These are phyloP conservation scores for Teleogryllus occipitalis DNA, from an alignment of 1,140 invertebrate species.

Conservation along the genomic window DNA sequence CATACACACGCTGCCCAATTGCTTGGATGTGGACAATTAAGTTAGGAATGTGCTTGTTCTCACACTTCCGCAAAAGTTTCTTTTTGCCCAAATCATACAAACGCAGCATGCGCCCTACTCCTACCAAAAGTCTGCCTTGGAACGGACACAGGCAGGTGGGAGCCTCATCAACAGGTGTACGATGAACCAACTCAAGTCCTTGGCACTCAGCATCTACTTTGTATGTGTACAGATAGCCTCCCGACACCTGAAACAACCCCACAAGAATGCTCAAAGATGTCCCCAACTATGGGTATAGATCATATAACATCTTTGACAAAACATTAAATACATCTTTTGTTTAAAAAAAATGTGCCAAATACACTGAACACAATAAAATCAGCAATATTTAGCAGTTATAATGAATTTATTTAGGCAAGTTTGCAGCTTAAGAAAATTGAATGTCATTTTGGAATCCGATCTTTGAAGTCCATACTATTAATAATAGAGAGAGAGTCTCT, in stretches of 20 bases:
- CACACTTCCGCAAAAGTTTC: constrained; percentile 94
- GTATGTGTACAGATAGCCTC: constrained; percentile 83
- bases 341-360: too few relatives aligned
- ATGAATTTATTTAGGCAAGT: too few relatives aligned
- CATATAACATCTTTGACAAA: too few relatives aligned
- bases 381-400: too few relatives aligned
- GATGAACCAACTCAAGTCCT: constrained; percentile 83
- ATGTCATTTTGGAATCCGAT: too few relatives aligned
- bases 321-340: too few relatives aligned
- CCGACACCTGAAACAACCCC: constrained; percentile 32
- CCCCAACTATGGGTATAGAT: too few relatives aligned
- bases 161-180: constrained; percentile 90
- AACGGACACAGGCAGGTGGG: constrained; percentile 83
- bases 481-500: too few relatives aligned
- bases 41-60: constrained; percentile 98
- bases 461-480: too few relatives aligned
- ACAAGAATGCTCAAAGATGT: too few relatives aligned
- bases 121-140: constrained; percentile 85
- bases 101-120: constrained; percentile 83
- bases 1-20: constrained; percentile 88
- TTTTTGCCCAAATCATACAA: constrained; percentile 97
- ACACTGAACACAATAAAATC: too few relatives aligned
- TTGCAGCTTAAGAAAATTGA: too few relatives aligned
- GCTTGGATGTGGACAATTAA: constrained; percentile 88
- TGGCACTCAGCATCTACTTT: constrained; percentile 61